phyloP scores from a whole-genome alignment of 1,140 invertebrate species.

The Zaprionus kolodkinae region DNA sequence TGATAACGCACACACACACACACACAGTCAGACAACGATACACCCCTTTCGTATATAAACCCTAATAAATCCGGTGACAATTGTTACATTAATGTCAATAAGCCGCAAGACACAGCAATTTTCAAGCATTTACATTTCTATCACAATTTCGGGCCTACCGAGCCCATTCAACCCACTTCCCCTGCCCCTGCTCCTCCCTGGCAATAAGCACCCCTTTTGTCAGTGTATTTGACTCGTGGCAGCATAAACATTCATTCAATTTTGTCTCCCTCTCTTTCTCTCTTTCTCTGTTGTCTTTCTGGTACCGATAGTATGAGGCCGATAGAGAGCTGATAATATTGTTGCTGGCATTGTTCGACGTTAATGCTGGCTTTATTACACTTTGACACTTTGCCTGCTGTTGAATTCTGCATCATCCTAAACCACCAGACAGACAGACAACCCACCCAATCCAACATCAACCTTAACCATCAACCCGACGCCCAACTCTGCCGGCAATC shows the following conservation, averaged over 20 bases:
- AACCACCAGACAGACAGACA: neutral
- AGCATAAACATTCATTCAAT: conserved; percentile 31
- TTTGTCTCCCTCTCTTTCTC: too few species aligned
- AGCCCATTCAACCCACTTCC: neutral
- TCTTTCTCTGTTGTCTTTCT: conserved; percentile 6
- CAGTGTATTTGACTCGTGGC: conserved; percentile 67
- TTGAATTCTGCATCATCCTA: conserved; percentile 24
- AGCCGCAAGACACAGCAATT: conserved; percentile 64
- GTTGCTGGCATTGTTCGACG: conserved; percentile 35
- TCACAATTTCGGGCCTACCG: conserved; percentile 14
- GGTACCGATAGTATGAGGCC: neutral
- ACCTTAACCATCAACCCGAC: neutral
- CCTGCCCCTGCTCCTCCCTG: neutral
- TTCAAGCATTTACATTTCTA: conserved; percentile 62
- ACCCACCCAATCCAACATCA: neutral
- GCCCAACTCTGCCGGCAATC: conserved; percentile 50
- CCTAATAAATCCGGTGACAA: conserved; percentile 84
- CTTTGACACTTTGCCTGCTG: conserved; percentile 66
- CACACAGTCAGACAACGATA: neutral
- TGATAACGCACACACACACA: conserved; percentile 63
- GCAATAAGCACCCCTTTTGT: conserved; percentile 53
- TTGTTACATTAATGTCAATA: conserved; percentile 84
- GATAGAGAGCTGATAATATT: conserved; percentile 46
- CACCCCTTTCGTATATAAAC: neutral
- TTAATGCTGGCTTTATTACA: conserved; percentile 51